Evolutionary conservation across 2,113 vertebrate genomes (phyloP), one percentile per base, ranked within the genome.

Genomic region (Indicator maculatus): DNA sequence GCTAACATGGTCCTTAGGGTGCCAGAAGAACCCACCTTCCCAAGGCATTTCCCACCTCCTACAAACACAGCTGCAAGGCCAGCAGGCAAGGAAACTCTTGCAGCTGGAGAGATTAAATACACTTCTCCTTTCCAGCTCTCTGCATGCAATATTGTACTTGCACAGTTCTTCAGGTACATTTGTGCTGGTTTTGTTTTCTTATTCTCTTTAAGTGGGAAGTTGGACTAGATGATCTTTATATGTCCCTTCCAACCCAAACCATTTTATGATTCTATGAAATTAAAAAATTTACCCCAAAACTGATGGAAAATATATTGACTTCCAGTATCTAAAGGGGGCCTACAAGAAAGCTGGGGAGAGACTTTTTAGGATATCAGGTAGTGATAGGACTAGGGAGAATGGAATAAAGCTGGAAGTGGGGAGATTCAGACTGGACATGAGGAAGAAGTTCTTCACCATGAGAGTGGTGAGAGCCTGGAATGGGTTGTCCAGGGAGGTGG

Each of bases 1-100:
- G 79, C 90, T 77, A 77, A 24, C 52, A 63, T 61, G 69, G 67
- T 90, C 96, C 96, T 96, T 83, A 52, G 96, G 91, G 86, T 92
- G 65, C 65, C 86, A 39, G 75, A 66, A 4, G 84, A 94, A 79
- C 89, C 60, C 38, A 20, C 41, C 81, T 82, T 73, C 88, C 85
- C 39, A 47, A 95, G 86, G 83, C 84, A 76, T 27, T 69, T 93
- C 90, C 89, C 36, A 73, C 3, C 0, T 87, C 84, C 66, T 41
- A 33, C 69, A 70, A 78, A 92, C 31, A 50, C 70, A 53, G 45
- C 78, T 5, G 5, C 44, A 19, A 19, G 72, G 89, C 21, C 2
- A 6, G n/a, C 72, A 75, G 90, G 79, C 83, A 36, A 82, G 52
- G 86, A 79, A 87, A 58, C 65, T 8, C 36, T 16, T 33, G 16